These are phyloP conservation scores for Chrysemys picta DNA, from an alignment of 2,113 vertebrate genomes.

Conservation along the genomic window DNA sequence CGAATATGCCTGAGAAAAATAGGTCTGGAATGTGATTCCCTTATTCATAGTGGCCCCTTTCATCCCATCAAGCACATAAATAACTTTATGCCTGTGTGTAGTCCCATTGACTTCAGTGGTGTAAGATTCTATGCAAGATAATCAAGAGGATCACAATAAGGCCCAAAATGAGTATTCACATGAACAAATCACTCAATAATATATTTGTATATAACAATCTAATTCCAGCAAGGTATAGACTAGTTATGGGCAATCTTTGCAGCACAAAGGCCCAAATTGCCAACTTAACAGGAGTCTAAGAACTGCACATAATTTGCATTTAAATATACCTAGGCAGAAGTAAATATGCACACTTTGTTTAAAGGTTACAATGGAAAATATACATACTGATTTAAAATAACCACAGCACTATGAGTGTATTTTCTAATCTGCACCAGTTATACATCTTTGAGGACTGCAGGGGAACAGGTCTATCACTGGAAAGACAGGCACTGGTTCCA, in stretches of 20 bases:
- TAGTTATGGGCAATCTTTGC: neutral
- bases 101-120: neutral
- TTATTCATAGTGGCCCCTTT: neutral
- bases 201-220: neutral
- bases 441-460: neutral
- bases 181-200: neutral
- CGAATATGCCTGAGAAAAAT: neutral
- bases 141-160: neutral
- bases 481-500: neutral
- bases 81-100: neutral
- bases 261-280: neutral
- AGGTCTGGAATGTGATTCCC: neutral
- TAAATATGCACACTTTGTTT: too few species aligned
- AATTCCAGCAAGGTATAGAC: neutral
- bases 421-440: neutral
- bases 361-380: too few species aligned
- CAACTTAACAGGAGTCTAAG: neutral
- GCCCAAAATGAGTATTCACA: neutral
- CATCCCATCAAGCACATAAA: neutral
- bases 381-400: neutral
- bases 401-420: neutral
- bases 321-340: too few species aligned
- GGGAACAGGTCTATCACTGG: neutral
- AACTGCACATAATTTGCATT: too few species aligned
- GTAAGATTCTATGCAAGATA: neutral